Evolutionary conservation across 2,113 vertebrate genomes (phyloP), one percentile per base, ranked within the genome.

Genomic region (Catharus bicknelli): DNA sequence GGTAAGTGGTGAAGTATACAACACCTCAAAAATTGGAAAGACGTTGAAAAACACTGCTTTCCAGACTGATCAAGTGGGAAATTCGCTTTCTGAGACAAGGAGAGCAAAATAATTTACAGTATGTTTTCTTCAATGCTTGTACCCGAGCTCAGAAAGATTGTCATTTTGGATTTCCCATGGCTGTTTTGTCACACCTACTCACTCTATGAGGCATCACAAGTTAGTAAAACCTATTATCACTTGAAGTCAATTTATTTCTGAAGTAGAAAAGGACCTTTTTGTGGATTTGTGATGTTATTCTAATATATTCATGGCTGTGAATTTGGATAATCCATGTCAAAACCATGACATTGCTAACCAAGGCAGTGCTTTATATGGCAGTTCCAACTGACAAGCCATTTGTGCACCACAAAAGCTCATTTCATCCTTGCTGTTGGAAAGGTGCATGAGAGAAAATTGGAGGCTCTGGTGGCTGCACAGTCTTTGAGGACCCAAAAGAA

Each of bases 1-100:
- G 94, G 89, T 95, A 95, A 96, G 78, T 94, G 26, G 18, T 57
- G 30, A 90, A 50, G 20, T 77, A 59, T 21, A 30, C 6, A 16
- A 50, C 15, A 26, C 26, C n/a, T 86, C 63, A 27, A 25, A 11
- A 43, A 59, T 42, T 90, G 40, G 59, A 69, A 78, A 54, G 30
- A 20, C 11, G 16, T 20, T 29, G 23, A 54, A 89, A 74, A 43
- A 54, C 18, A 36, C 5, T 83, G 6, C 25, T 61, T 93, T 78
- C 36, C 55, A 48, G 42, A 29, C 51, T 61, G 42, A 8, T 58
- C 57, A 55, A 67, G 25, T 23, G 7, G 51, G 43, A 84, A 95
- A 74, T 57, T 48, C 15, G 17, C 3, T 50, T 4, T 40, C 38
- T 86, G 32, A n/a, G 45, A 54, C 22, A 86, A 83, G 10, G 8